A percentile compares a stretch with the other conserved stretches of the same genome.
Evolutionary conservation across 2,888 invertebrate genomes (phyloP).

Genomic region (Mantis religiosa): DNA sequence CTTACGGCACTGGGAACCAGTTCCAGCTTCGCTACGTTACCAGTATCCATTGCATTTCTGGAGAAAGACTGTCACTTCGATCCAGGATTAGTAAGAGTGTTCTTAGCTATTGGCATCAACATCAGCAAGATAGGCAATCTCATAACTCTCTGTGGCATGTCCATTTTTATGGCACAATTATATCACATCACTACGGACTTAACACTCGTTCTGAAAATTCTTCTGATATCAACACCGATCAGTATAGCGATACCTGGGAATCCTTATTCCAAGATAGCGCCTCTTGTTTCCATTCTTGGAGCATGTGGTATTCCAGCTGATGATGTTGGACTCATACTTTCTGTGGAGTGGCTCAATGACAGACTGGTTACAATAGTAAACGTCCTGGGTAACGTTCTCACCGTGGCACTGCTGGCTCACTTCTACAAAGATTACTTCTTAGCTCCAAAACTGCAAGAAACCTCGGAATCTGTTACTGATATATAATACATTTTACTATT

Average conservation of each 20-base stretch:
- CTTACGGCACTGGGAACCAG: not conserved
- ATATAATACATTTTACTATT: too few species aligned
- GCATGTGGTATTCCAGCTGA: not conserved
- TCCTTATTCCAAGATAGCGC: not conserved
- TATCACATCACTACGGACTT: not conserved
- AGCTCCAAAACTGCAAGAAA: not conserved
- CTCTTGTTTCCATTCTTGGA: not conserved
- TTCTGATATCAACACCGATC: not conserved
- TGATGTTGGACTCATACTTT: not conserved
- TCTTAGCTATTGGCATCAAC: not conserved
- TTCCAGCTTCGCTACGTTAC: not conserved
- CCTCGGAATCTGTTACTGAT: not conserved
- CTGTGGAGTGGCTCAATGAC: not conserved
- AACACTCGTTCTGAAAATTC: not conserved
- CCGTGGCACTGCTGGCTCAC: not conserved
- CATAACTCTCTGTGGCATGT: not conserved
- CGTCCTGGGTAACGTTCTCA: not conserved
- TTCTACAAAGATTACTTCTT: not conserved
- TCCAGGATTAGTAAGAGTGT: not conserved
- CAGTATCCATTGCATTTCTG: not conserved
- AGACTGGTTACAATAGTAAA: not conserved
- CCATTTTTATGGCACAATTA: not conserved
- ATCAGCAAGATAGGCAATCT: not conserved
- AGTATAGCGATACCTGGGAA: not conserved
- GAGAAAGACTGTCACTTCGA: not conserved